Evolutionary conservation across 2,888 invertebrate genomes (phyloP), one percentile per base, ranked within the genome.

Genomic region (Watsonalla binaria): DNA sequence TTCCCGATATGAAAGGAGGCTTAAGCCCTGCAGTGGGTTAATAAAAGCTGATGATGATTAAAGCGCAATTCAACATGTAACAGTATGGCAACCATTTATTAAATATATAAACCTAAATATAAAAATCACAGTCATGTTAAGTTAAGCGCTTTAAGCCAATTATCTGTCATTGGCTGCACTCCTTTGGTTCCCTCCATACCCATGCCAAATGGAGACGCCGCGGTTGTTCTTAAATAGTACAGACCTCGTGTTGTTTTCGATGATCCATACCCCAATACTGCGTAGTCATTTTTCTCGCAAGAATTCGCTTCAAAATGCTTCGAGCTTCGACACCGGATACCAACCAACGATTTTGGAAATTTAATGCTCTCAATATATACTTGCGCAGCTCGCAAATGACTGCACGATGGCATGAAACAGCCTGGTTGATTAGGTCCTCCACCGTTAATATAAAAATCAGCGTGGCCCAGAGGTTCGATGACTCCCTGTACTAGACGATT

Each of bases 381-480:
- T 72, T 84, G 72, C 1, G 86, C 86, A 5, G 91, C 90, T 53
- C 91, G 77, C 24, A 89, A 75, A 62, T 91, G 91, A 63, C 91
- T 91, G 59, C 91, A 91, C 2, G 85, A 82, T 0, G 89, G 88
- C 74, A 87, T 82, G 39, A 92, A 82, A 72, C 95, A 95, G 7
- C 95, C 95, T 0, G 95, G 95, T 71, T 95, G 95, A 56, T 92
- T 86, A 0, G 94, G 92, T 4, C 93, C 92, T 13, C 95, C 95
- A 15, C 93, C 92, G 66, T 95, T 95, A 6, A 95, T 93, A 84
- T 94, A 95, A 77, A 94, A 95, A 76, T 95, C 95, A 2, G 92
- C 93, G 78, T 95, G 94, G 0, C 95, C 95, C 58, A 95, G 82
- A 7, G 93, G 85, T 62, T 91, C 91, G 4, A 88, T 80, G 7